Conservation (phyloP, 2,797 vertebrate species). For the Catamblyrhynchus diadema region DNA sequence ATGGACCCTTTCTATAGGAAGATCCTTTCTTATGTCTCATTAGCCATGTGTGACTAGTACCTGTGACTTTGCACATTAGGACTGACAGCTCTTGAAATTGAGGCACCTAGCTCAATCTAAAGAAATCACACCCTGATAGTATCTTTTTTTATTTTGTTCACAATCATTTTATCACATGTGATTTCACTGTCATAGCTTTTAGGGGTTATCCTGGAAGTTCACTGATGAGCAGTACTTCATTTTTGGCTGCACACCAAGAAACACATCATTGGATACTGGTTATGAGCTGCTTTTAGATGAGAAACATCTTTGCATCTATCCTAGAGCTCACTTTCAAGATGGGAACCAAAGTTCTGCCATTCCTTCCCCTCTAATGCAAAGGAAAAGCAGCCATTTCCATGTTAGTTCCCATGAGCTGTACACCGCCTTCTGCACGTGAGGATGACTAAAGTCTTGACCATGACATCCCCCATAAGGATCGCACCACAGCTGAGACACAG, state of each 20-base stretch:
- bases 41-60: not conserved
- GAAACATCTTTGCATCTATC: not conserved
- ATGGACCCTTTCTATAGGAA: not conserved
- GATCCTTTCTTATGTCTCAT: not conserved
- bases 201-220: not conserved
- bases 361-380: not conserved
- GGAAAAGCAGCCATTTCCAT: not conserved
- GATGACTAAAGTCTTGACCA: not conserved
- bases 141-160: not conserved
- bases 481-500: rapidly evolving
- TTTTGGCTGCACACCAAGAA: not conserved
- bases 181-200: not conserved
- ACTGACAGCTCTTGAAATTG: not conserved
- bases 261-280: not conserved
- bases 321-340: not conserved
- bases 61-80: not conserved
- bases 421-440: not conserved
- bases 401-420: not conserved
- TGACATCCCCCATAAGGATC: rapidly evolving
- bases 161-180: not conserved
- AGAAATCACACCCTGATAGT: not conserved
- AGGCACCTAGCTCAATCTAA: not conserved
- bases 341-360: not conserved
- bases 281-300: not conserved
- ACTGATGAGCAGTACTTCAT: not conserved